A percentile compares a stretch with the other conserved stretches of the same genome.
Conservation (phyloP, 2,113 vertebrate genomes). For the Hemichromis elongatus region DNA sequence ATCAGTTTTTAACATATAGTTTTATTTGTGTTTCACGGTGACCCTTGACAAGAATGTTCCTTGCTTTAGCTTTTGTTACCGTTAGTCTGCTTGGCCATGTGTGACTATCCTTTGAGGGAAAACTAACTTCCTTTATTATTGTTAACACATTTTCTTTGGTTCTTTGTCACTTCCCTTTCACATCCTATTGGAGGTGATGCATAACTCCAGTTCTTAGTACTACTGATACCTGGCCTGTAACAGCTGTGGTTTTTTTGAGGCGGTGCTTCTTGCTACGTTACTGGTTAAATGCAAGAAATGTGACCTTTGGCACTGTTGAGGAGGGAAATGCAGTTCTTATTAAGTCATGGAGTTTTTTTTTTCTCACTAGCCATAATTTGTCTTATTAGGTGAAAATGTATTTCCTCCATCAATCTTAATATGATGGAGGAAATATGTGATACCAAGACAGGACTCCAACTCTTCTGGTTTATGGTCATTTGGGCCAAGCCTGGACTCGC, state of each 20-base stretch:
- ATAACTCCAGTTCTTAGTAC: neutral
- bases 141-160: neutral
- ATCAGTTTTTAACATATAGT: neutral
- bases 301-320: neutral
- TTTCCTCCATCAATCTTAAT: neutral
- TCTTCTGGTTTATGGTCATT: neutral
- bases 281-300: neutral
- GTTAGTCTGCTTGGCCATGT: neutral
- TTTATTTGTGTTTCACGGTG: neutral
- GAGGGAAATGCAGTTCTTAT: neutral
- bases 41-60: neutral
- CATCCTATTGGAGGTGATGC: neutral
- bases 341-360: neutral
- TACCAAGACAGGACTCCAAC: neutral
- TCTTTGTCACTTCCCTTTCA: neutral
- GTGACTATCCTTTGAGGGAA: neutral
- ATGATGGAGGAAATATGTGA: no score
- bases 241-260: neutral
- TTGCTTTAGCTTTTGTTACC: no score
- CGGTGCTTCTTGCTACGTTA: neutral
- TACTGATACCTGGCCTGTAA: accelerated
- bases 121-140: neutral
- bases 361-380: neutral
- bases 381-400: neutral
- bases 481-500: neutral